phyloP scores from a whole-genome alignment of 2,797 vertebrate genomes.

The Limosa lapponica region DNA sequence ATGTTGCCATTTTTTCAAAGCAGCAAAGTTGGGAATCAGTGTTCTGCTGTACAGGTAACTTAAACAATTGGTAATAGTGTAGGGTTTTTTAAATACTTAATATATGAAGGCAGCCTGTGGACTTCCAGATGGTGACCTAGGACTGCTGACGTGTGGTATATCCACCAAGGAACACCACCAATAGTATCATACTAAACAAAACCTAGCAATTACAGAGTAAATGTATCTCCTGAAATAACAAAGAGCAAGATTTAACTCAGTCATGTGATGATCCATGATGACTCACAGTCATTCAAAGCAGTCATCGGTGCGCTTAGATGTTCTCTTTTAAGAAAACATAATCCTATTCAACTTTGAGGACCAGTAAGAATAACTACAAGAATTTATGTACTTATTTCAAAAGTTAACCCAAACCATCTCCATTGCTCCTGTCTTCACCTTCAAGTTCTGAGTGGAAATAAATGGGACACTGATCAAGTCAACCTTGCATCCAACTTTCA shows the following conservation, averaged over 20 bases:
- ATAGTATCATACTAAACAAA: neutral
- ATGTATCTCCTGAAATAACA: neutral
- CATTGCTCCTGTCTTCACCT: neutral
- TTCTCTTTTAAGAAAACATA: neutral
- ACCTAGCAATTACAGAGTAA: neutral
- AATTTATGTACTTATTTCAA: neutral
- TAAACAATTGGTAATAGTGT: neutral
- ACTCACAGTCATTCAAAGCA: neutral
- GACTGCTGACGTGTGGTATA: neutral
- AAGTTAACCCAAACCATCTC: neutral
- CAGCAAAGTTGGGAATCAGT: neutral
- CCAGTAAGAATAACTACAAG: neutral
- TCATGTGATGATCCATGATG: neutral
- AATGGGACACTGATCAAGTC: neutral
- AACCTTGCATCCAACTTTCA: neutral
- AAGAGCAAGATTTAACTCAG: neutral
- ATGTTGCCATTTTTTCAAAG: neutral
- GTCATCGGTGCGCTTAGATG: accelerated
- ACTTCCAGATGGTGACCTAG: neutral
- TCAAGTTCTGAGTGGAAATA: neutral
- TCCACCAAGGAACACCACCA: neutral
- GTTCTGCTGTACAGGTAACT: neutral
- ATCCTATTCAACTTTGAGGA: neutral
- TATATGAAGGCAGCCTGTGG: neutral
- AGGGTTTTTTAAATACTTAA: neutral